Evolutionary conservation across 2,888 invertebrate species (phyloP), one percentile per base, ranked within the genome.

Genomic region (Pyrochroa serraticornis): DNA sequence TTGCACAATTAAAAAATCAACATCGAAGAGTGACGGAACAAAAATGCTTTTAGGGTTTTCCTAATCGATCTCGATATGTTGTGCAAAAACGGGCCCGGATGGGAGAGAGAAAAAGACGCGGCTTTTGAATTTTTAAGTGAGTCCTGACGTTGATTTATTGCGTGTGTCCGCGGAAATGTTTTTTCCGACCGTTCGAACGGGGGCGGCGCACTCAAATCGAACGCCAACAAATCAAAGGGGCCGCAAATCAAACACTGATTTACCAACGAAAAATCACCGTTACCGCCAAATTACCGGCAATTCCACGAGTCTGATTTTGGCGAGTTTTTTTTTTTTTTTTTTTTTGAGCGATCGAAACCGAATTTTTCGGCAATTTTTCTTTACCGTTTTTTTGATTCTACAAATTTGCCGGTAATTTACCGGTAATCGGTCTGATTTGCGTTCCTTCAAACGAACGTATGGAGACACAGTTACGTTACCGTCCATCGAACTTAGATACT

Each of bases 401-500:
- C n/a, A n/a, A n/a, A n/a, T n/a, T 22, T 22, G 22, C 22, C 22
- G 22, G 22, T 22, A 22, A 22, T 22, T 22, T 22, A 5, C 22
- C 22, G 22, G 22, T 22, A 22, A 22, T 22, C 22, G 22, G 9
- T 44, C 44, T 32, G 33, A 30, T 32, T 7, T 44, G 32, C 32
- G 12, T 9, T 1, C 10, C 9, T 5, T 2, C 22, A 5, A 3
- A 22, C 22, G n/a, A n/a, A n/a, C n/a, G n/a, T n/a, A n/a, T 22
- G 22, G 22, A 5, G 22, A 3, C 33, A 49, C 22, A 12, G 31
- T 8, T 30, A 33, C 37, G 8, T 13, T 39, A 51, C 35, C 34
- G 10, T 33, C 52, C 43, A 12, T 32, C 59, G 46, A 66, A 60
- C 53, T 71, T 71, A 71, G 68, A 70, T 81, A 89, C 91, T 91